Evolutionary conservation across 2,797 vertebrate species (phyloP), one percentile per base, ranked within the genome.

Genomic region (Pipistrellus nathusii): DNA sequence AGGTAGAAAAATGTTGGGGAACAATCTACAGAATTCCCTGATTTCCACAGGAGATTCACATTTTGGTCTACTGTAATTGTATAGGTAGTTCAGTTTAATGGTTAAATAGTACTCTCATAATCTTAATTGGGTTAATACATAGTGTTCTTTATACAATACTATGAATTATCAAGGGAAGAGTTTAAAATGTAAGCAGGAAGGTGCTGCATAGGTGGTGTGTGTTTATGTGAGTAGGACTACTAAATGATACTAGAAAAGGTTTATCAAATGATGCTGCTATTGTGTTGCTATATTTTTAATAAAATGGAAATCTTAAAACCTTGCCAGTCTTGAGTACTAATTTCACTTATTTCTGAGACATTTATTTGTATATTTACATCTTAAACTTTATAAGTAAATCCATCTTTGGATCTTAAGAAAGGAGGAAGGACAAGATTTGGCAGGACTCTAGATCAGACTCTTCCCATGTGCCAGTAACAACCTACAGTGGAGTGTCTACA

Each of bases 241-340:
- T 68, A 95, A 96, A 93, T 95, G 46, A 75, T 97, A 82, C 41
- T 44, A 57, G 13, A 95, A 86, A 96, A 96, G 62, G 92, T 95
- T 90, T 93, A 85, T 92, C 59, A 94, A 95, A 88, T 94, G 86
- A 91, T 96, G 73, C 88, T 97, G 59, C 84, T 96, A 86, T 46
- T n/a, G 92, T 96, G 81, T 94, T 95, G 66, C 93, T 97, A 81
- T 96, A 96, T 97, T 98, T 93, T 92, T 97, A 98, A 97, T 97
- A 97, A 98, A 98, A 55, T 78, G 78, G 93, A 90, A 81, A 48
- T 90, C 41, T 59, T 91, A 77, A 95, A 96, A 81, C 95, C 38
- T 83, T 87, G 35, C 23, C 73, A 93, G 51, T 97, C 91, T 96
- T 66, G 94, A 92, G 78, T 96, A 88, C 32, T 96, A 93, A 88